phyloP scores from a whole-genome alignment of 1,140 invertebrate genomes.

The Wiebesia pumilae region DNA sequence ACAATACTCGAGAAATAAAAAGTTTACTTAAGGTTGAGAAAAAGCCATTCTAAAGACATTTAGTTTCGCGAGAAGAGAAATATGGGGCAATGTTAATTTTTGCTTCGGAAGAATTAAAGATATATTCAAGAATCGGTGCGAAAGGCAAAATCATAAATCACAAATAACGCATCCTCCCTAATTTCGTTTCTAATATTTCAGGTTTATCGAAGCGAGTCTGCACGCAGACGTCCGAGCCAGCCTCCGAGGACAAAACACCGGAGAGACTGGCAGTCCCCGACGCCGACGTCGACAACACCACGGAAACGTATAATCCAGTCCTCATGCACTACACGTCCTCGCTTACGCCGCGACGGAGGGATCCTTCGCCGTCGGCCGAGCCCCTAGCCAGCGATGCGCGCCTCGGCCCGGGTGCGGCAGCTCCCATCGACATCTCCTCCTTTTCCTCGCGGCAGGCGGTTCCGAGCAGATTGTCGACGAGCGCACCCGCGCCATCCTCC shows the following conservation, averaged over 20 bases:
- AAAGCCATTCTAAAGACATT: no score
- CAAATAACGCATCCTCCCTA: no score
- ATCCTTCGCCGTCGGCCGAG: slow-evolving; percentile 56
- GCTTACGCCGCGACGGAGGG: slow-evolving; percentile 63
- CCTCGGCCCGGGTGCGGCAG: slow-evolving; percentile 48
- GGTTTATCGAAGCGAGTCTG: slow-evolving; percentile 75
- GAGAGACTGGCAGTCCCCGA: slow-evolving; percentile 48
- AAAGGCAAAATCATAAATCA: no score
- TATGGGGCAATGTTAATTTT: no score
- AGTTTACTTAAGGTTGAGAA: no score
- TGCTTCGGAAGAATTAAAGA: no score
- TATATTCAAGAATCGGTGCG: no score
- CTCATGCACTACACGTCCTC: slow-evolving; percentile 64
- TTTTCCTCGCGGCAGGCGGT: slow-evolving; percentile 56
- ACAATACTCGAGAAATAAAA: no score
- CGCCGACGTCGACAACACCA: slow-evolving; percentile 58
- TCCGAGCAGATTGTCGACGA: slow-evolving; percentile 76
- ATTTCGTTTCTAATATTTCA: no score
- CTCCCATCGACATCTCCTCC: slow-evolving; percentile 67
- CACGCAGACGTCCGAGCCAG: slow-evolving; percentile 65
- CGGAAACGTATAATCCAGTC: slow-evolving; percentile 67
- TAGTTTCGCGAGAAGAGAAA: no score
- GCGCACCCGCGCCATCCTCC: slow-evolving; percentile 79
- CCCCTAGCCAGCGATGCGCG: background rate
- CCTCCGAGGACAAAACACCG: slow-evolving; percentile 55